These are phyloP conservation scores for Dysmachus trigonus DNA, from an alignment of 2,888 invertebrate species.

Conservation along the genomic window DNA sequence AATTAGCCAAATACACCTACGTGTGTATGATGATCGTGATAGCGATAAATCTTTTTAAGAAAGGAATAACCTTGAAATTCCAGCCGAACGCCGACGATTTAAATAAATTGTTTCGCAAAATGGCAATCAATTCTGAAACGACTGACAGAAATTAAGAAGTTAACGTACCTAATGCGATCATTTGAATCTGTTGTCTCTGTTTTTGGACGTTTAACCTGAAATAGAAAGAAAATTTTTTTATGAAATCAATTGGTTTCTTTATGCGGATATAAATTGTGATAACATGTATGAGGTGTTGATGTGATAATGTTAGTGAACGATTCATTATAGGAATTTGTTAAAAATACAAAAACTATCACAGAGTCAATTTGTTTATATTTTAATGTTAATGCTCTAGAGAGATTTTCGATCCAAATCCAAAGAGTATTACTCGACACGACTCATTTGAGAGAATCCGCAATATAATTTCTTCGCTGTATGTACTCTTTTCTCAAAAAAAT, in stretches of 20 bases:
- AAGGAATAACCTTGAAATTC: neutral
- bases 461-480: too few species aligned
- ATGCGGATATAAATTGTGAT: neutral
- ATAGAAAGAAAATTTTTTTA: conserved; percentile 45
- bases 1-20: neutral
- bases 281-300: neutral
- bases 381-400: neutral
- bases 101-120: neutral
- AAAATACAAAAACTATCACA: neutral
- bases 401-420: neutral
- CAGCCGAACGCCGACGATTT: neutral
- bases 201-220: conserved; percentile 77
- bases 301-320: neutral
- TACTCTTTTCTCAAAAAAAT: too few species aligned
- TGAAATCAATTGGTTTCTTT: neutral
- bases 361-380: neutral
- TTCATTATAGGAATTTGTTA: neutral
- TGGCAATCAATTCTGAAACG: neutral
- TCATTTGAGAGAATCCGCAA: too few species aligned
- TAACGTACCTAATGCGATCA: conserved; percentile 74
- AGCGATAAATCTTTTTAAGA: neutral
- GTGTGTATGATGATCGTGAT: neutral
- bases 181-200: conserved; percentile 72
- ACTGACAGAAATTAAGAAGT: neutral
- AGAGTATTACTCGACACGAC: neutral